Evolutionary conservation across 2,888 invertebrate genomes (phyloP), one percentile per base, ranked within the genome.

Genomic region (Caenorhabditis afra): DNA sequence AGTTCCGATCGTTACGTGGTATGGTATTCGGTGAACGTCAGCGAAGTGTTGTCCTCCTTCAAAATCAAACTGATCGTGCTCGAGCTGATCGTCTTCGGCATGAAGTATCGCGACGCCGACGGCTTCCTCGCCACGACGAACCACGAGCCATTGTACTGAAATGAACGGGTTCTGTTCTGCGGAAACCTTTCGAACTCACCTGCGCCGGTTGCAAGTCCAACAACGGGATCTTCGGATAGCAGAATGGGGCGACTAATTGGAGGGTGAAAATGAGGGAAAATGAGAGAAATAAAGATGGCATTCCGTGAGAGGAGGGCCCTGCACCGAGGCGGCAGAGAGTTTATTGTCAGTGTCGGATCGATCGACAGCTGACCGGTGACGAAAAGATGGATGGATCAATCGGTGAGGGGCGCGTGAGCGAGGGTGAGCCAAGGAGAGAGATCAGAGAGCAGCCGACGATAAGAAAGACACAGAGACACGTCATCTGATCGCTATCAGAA

Each of bases 101-200:
- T 70, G 58, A 79, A 81, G 70, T 78, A 78, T 11, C 67, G 52
- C 16, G 67, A 64, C 11, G 65, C 58, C 5, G 84, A 78, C 14
- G 77, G 70, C 50, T 84, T 84, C 22, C 82, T 58, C 10, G 85
- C 85, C 14, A 85, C 73, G 47, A 85, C 82, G 61, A 85, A 85
- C 85, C 85, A 85, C 3, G 84, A 82, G 20, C 85, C 85, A 66
- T 85, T 84, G 75, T 83, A 82, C 84, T 85, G 79, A 64, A 77
- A 47, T 16, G n/a, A 29, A 29, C 29, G 29, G 7, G 29, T n/a
- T n/a, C n/a, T n/a, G n/a, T n/a, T n/a, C 29, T 29, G 3, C 7
- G 29, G 4, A 29, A 3, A 3, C 29, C 3, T 29, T 29, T 29
- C 7, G 29, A 49, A 45, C 35, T 35, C n/a, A 67, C 76, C 68